Percentiles rank a stretch among this genome's conserved stretches.
Evolutionary conservation across 2,888 invertebrate species (phyloP).

Genomic region (Zaprionus obscuricornis): DNA sequence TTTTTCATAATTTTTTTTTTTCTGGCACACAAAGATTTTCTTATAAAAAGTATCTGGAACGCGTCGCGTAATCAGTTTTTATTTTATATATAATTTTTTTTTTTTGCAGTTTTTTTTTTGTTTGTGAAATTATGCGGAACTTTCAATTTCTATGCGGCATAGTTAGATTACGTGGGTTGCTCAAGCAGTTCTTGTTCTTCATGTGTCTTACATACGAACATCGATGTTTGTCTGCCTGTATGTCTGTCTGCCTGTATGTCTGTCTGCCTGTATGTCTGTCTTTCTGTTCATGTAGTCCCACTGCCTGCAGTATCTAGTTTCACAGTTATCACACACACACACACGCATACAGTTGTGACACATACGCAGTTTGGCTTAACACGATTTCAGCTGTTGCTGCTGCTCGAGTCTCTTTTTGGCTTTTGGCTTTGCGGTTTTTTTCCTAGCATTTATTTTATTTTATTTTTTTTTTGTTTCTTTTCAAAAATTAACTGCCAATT

Average conservation of each 20-base stretch:
- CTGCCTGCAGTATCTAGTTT: slow-evolving; percentile 35
- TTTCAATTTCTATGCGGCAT: slow-evolving; percentile 65
- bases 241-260: not conserved
- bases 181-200: slow-evolving; percentile 34
- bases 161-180: slow-evolving; percentile 63
- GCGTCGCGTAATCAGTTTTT: slow-evolving; percentile 69
- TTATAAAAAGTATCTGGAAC: slow-evolving; percentile 62
- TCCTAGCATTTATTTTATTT: slow-evolving; percentile 18
- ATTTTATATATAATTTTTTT: slow-evolving; percentile 23
- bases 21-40: slow-evolving; percentile 1
- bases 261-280: not conserved
- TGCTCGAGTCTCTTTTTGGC: slow-evolving; percentile 14
- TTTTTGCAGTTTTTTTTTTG: slow-evolving; percentile 6
- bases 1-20: too few relatives aligned
- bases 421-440: slow-evolving; percentile 37
- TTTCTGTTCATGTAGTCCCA: too few relatives aligned
- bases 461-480: slow-evolving; percentile 35
- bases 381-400: slow-evolving; percentile 39
- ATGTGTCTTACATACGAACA: not conserved
- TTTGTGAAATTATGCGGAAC: slow-evolving; percentile 56
- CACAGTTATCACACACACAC: slow-evolving; percentile 53
- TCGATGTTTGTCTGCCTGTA: not conserved
- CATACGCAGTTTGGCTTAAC: slow-evolving; percentile 19
- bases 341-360: slow-evolving; percentile 20
- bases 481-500: slow-evolving; percentile 76